Conservation (phyloP, 2,113 vertebrate species). For the Eurypyga helias region DNA sequence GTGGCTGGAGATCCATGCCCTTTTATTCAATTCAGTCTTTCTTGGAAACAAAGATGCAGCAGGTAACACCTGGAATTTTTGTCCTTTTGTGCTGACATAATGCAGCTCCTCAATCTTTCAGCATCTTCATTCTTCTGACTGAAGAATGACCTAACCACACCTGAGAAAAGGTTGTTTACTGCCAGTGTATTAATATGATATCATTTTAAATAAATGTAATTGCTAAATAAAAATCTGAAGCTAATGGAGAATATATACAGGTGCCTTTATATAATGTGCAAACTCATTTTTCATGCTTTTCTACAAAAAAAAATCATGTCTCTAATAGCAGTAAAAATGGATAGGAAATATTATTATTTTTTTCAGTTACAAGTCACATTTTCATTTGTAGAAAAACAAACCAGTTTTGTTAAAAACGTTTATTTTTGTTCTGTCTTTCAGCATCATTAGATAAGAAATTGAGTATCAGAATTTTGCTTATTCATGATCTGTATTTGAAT, state of each 20-base stretch:
- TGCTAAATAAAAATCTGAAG: not conserved
- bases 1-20: not conserved
- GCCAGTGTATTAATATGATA: not conserved
- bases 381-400: not conserved
- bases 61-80: fast-evolving
- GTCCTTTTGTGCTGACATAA: not conserved
- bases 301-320: not conserved
- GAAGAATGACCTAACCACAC: not conserved
- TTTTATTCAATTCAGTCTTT: not conserved
- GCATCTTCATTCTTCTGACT: not conserved
- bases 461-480: not conserved
- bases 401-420: not conserved
- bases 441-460: not conserved
- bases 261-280: not conserved
- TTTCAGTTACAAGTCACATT: not conserved
- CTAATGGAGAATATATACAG: not conserved
- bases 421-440: not conserved
- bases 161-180: not conserved
- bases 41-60: not conserved
- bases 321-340: not conserved
- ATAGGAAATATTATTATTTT: not conserved
- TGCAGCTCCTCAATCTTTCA: not conserved
- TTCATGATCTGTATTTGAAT: not conserved
- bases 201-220: not conserved
- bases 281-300: not conserved